Conservation (phyloP, 1,140 invertebrate species). For the Cydia splendana region DNA sequence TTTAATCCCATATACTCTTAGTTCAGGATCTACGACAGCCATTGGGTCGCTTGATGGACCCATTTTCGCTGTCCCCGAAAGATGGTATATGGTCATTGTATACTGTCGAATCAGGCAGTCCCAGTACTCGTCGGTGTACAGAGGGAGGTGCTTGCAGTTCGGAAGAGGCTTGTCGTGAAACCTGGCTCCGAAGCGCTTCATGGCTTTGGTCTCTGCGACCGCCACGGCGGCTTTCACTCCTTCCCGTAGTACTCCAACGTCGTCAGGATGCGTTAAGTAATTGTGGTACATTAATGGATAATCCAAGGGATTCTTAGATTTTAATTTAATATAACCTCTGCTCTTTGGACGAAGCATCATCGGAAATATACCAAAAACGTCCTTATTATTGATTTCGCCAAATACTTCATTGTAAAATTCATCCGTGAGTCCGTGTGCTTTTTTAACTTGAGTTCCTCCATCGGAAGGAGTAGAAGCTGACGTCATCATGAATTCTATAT, state of each 20-base stretch:
- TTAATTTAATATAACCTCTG: constrained; percentile 87
- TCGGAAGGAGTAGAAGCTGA: constrained; percentile 90
- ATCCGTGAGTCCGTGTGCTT: constrained; percentile 88
- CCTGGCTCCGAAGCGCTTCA: constrained; percentile 87
- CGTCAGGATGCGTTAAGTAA: constrained; percentile 91
- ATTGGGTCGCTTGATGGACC: constrained; percentile 86
- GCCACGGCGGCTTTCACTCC: constrained; percentile 92
- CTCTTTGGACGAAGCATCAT: constrained; percentile 94
- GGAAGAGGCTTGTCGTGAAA: constrained; percentile 87
- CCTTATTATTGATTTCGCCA: constrained; percentile 84
- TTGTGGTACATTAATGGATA: constrained; percentile 94
- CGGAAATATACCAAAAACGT: constrained; percentile 90
- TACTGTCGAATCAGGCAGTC: constrained; percentile 89
- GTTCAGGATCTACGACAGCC: constrained; percentile 90
- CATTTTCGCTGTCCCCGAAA: constrained; percentile 93
- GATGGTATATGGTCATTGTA: constrained; percentile 93
- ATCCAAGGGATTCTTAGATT: constrained; percentile 88
- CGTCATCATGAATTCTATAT: constrained; percentile 94
- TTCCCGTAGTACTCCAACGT: constrained; percentile 88
- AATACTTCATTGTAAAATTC: constrained; percentile 90
- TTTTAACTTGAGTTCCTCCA: constrained; percentile 87
- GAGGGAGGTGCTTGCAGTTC: constrained; percentile 88
- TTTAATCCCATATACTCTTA: constrained; percentile 87
- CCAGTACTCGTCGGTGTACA: constrained; percentile 92
- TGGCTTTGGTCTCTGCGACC: constrained; percentile 86